Evolutionary conservation across 2,888 invertebrate genomes (phyloP), one percentile per base, ranked within the genome.

Genomic region (Pocota personata): DNA sequence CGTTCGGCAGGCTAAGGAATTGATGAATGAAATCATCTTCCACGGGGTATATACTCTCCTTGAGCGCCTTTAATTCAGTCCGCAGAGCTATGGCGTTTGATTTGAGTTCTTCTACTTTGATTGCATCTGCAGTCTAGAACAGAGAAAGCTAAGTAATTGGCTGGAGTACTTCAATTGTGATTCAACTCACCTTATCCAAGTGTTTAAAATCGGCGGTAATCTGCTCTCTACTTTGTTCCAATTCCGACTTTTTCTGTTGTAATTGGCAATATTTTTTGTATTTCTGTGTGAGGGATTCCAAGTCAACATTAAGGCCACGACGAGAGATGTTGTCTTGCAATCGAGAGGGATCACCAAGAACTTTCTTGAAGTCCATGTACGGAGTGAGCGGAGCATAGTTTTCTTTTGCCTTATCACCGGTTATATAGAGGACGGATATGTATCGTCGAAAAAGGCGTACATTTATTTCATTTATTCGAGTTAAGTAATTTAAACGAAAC

Each of bases 1-100:
- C 89, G 90, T 97, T 97, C 0, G 97, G 97, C 69, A 97, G 90
- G 89, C 94, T 93, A 66, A 97, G 92, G 78, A 94, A 93, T 89
- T 94, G 93, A 32, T 95, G 90, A 55, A 96, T 93, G 7, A 96
- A 94, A 64, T 93, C 93, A 90, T 96, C 95, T 90, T 97, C 96
- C 5, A 97, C 93, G n/a, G 94, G 94, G 94, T 96, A 95, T n/a
- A 95, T 91, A 50, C 93, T 93, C 10, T 93, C 92, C 90, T 94
- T 95, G 0, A 96, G 89, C 32, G 93, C 92, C 90, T 94, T 95
- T n/a, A 95, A 90, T 87, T 96, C 95, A 52, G 94, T 94, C 89
- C 94, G 94, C 0, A 96, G 62, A 3, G 93, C 89, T 88, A 93
- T 93, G 0, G 93, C 93, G 88, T 95, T 94, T 12, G 94, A 91